A percentile compares a stretch with the other conserved stretches of the same genome.
phyloP scores from a whole-genome alignment of 2,888 invertebrate genomes.

The Argyresthia goedartella region DNA sequence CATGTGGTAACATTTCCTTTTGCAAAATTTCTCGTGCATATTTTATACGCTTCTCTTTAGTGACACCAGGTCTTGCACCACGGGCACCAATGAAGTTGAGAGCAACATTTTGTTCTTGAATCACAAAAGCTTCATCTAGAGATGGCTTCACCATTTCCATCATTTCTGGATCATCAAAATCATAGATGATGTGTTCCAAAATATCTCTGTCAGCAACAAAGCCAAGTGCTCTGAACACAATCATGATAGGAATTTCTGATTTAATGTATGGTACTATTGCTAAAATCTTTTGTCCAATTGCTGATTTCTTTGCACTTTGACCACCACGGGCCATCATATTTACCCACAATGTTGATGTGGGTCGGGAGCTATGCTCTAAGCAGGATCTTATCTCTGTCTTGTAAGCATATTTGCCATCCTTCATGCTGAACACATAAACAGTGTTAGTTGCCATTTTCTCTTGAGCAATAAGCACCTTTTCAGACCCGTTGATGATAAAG shows the following conservation, averaged over 20 bases:
- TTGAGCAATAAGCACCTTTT: constrained; percentile 98
- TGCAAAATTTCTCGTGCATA: constrained; percentile 99
- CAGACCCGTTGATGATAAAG: constrained; percentile 99
- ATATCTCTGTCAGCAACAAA: constrained; percentile 99
- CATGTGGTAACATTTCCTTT: constrained; percentile 99
- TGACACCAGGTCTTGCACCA: constrained; percentile 97
- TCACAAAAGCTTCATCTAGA: constrained; percentile 98
- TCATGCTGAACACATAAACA: constrained; percentile 99
- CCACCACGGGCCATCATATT: constrained; percentile 99
- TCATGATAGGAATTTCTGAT: constrained; percentile 99
- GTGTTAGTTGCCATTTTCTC: constrained; percentile 99
- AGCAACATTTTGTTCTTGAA: constrained; percentile 99
- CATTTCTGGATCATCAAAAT: constrained; percentile 99
- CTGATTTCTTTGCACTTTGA: constrained; percentile 98
- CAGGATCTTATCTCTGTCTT: constrained; percentile 97
- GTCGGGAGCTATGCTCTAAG: constrained; percentile 81
- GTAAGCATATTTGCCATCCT: constrained; percentile 98
- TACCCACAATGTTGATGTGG: constrained; percentile 98
- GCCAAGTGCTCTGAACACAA: constrained; percentile 98
- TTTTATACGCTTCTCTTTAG: constrained; percentile 98
- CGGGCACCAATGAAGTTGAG: constrained; percentile 98
- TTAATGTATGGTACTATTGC: constrained; percentile 98
- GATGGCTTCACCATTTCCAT: constrained; percentile 99
- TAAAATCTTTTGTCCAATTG: constrained; percentile 98
- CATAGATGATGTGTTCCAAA: constrained; percentile 99